Evolutionary conservation across 2,888 invertebrate species (phyloP).

Genomic region (Scaptomyza cyrtandrae): DNA sequence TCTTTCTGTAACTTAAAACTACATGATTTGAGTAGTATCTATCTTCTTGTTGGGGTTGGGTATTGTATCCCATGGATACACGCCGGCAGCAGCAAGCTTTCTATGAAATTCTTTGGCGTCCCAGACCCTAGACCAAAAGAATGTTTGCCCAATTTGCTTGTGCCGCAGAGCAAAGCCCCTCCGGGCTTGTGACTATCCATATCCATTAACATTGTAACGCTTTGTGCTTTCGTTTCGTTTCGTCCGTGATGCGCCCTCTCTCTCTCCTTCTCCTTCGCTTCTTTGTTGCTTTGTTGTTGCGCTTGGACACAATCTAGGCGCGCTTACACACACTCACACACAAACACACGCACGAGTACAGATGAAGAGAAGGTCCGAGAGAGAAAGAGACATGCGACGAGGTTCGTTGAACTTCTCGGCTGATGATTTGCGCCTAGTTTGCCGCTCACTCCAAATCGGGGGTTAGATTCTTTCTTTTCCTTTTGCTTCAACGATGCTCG

Average conservation of each 20-base stretch:
- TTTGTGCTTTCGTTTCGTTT: conserved; percentile 72
- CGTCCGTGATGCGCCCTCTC: conserved; percentile 47
- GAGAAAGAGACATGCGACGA: conserved; percentile 23
- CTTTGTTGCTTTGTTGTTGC: conserved; percentile 41
- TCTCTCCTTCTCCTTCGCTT: not conserved
- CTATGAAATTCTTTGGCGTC: conserved; percentile 34
- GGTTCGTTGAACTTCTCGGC: conserved; percentile 74
- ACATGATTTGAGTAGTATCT: not conserved
- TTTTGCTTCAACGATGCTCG: conserved; percentile 15
- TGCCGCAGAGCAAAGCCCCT: conserved; percentile 15
- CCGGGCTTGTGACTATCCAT: conserved; percentile 44
- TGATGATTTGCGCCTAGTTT: conserved; percentile 70
- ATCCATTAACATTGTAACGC: conserved; percentile 72
- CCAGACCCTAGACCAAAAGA: conserved; percentile 25
- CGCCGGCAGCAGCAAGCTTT: conserved; percentile 35
- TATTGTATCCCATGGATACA: conserved; percentile 9
- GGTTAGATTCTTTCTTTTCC: conserved; percentile 64
- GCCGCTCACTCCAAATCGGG: conserved; percentile 55
- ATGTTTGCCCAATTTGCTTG: conserved; percentile 18
- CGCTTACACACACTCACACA: conserved; percentile 39
- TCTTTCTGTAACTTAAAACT: too few species aligned
- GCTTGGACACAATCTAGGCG: conserved; percentile 77
- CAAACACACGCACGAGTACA: conserved; percentile 8
- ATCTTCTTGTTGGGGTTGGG: conserved; percentile 1
- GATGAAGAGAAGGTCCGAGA: conserved; percentile 20